phyloP scores from a whole-genome alignment of 2,113 vertebrate species.

The Casuarius casuarius region DNA sequence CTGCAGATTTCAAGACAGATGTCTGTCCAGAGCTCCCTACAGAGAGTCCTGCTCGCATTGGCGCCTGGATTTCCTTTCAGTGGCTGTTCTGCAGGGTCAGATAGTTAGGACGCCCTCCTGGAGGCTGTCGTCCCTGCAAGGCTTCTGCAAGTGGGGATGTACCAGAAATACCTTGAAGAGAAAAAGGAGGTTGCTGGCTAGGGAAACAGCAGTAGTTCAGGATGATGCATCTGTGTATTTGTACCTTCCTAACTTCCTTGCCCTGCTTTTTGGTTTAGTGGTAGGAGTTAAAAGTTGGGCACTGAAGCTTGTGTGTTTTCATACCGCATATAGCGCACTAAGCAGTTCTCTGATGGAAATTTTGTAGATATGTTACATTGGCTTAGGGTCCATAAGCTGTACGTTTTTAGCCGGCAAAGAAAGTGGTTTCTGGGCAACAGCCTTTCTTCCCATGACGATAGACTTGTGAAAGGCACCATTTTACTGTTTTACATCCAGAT shows the following conservation, averaged over 20 bases:
- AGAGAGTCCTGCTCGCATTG: too few relatives aligned
- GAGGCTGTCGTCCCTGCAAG: neutral
- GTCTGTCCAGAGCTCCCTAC: neutral
- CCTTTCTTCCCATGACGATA: neutral
- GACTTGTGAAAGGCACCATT: neutral
- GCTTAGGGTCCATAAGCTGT: neutral
- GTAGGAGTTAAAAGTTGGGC: neutral
- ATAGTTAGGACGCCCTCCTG: neutral
- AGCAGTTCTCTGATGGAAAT: neutral
- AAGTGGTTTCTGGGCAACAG: neutral
- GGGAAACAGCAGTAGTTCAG: neutral
- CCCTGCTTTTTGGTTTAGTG: neutral
- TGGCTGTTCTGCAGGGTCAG: neutral
- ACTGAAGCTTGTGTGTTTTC: neutral
- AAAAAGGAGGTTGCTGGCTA: neutral
- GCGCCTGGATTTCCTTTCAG: accelerated
- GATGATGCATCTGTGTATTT: neutral
- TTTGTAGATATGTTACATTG: neutral
- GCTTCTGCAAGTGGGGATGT: neutral
- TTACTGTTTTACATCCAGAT: neutral
- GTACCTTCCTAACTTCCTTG: neutral
- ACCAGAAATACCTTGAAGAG: neutral
- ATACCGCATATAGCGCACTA: accelerated
- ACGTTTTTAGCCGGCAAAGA: neutral
- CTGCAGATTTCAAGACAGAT: accelerated